These are phyloP conservation scores for Philaethria dido DNA, from an alignment of 2,888 invertebrate genomes.

Conservation along the genomic window DNA sequence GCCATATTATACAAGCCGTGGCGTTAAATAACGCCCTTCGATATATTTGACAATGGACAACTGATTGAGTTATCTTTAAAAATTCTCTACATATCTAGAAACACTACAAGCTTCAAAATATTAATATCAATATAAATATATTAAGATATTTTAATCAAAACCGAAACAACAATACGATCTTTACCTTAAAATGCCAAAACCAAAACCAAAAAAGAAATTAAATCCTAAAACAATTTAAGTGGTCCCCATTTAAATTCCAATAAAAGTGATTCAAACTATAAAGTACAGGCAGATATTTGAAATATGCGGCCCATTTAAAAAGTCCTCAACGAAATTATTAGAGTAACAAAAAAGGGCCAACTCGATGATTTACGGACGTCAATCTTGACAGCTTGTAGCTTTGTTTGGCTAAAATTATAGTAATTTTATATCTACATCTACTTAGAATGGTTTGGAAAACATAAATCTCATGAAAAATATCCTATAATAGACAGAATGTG, in stretches of 20 bases:
- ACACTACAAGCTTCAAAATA: too few species aligned
- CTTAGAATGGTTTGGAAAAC: constrained; percentile 72
- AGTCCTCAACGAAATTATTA: constrained; percentile 81
- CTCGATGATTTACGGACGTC: constrained; percentile 80
- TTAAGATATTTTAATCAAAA: background rate
- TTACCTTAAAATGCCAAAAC: background rate
- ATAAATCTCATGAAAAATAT: constrained; percentile 49
- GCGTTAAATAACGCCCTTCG: too few species aligned
- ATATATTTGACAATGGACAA: too few species aligned
- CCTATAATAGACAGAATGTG: constrained; percentile 66
- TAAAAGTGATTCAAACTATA: constrained; percentile 71
- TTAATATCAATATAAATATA: too few species aligned
- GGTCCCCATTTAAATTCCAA: constrained; percentile 72
- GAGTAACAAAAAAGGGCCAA: constrained; percentile 74
- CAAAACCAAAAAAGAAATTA: constrained; percentile 25
- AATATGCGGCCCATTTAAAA: constrained; percentile 79
- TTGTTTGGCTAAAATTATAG: constrained; percentile 81
- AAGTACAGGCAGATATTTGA: constrained; percentile 76
- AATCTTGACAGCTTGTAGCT: constrained; percentile 81
- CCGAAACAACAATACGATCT: background rate
- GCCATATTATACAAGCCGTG: too few species aligned
- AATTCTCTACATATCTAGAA: too few species aligned
- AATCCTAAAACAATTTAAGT: constrained; percentile 67
- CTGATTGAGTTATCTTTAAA: too few species aligned
- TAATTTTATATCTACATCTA: constrained; percentile 80